These are phyloP conservation scores for Perizoma affinitatum DNA, from an alignment of 2,888 invertebrate genomes.

Conservation along the genomic window DNA sequence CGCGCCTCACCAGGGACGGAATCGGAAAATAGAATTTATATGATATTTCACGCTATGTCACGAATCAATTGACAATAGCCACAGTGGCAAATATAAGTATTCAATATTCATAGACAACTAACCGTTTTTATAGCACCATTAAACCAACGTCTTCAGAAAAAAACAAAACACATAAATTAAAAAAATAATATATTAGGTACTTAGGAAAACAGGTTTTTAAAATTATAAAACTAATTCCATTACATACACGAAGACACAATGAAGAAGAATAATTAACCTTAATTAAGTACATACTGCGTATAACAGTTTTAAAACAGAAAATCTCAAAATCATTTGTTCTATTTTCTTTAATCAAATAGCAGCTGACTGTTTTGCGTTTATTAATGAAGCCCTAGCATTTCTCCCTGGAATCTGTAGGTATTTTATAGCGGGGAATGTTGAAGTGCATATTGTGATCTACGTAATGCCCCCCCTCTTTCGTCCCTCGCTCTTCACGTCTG, in stretches of 20 bases:
- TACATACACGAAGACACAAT: too few relatives aligned
- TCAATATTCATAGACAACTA: not conserved
- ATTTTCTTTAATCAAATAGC: constrained; percentile 6
- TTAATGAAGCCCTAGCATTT: constrained; percentile 61
- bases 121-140: too few relatives aligned
- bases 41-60: not conserved
- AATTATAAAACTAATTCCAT: not conserved
- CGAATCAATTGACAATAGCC: too few relatives aligned
- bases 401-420: constrained; percentile 68
- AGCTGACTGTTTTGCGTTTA: constrained; percentile 39
- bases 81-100: too few relatives aligned
- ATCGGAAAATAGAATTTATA: constrained; percentile 38
- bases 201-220: not conserved
- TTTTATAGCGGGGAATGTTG: constrained; percentile 72
- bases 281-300: too few relatives aligned
- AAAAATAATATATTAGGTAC: too few relatives aligned
- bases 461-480: constrained; percentile 57
- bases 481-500: constrained; percentile 74
- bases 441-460: constrained; percentile 84
- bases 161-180: too few relatives aligned
- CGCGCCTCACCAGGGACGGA: constrained; percentile 65
- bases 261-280: too few relatives aligned
- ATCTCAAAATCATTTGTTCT: not conserved
- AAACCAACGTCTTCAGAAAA: too few relatives aligned
- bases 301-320: not conserved